A percentile compares a stretch with the other conserved stretches of the same genome.
phyloP scores from a whole-genome alignment of 2,113 vertebrate species.

The Theristicus caerulescens region DNA sequence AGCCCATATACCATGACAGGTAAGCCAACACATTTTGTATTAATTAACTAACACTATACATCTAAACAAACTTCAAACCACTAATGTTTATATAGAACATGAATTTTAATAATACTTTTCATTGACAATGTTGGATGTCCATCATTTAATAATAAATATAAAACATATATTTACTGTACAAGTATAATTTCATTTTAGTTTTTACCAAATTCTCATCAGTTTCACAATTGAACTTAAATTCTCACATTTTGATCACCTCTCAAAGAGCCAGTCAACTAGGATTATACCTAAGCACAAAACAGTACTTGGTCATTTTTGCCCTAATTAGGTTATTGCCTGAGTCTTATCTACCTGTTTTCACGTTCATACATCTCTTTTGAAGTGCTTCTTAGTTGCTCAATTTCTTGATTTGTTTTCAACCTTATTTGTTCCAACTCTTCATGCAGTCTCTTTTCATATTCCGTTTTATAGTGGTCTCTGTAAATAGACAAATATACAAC shows the following conservation, averaged over 20 bases:
- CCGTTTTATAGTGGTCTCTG: slow-evolving; percentile 93
- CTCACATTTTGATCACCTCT: not conserved
- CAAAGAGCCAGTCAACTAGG: not conserved
- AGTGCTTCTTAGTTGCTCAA: slow-evolving; percentile 87
- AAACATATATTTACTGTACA: not conserved
- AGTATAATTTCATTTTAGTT: not conserved
- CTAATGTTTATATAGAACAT: not conserved
- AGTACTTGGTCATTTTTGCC: not conserved
- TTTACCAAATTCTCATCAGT: not conserved
- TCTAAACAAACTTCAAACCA: not conserved
- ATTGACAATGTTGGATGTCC: not conserved
- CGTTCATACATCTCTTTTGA: slow-evolving; percentile 97
- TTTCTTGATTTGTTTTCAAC: slow-evolving; percentile 91
- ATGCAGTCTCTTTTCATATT: slow-evolving; percentile 90
- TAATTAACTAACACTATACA: not conserved
- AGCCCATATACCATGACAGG: not conserved
- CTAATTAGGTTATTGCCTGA: not conserved
- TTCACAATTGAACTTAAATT: not conserved
- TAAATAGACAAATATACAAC: not conserved
- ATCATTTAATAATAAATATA: not conserved
- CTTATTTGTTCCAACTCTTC: slow-evolving; percentile 92
- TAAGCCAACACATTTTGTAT: not conserved
- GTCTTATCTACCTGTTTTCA: slow-evolving; percentile 91
- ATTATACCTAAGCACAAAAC: not conserved
- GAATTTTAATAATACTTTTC: not conserved